Percentiles rank a stretch among this genome's conserved stretches.
phyloP scores from a whole-genome alignment of 2,113 vertebrate species.

The Eclectus roratus region DNA sequence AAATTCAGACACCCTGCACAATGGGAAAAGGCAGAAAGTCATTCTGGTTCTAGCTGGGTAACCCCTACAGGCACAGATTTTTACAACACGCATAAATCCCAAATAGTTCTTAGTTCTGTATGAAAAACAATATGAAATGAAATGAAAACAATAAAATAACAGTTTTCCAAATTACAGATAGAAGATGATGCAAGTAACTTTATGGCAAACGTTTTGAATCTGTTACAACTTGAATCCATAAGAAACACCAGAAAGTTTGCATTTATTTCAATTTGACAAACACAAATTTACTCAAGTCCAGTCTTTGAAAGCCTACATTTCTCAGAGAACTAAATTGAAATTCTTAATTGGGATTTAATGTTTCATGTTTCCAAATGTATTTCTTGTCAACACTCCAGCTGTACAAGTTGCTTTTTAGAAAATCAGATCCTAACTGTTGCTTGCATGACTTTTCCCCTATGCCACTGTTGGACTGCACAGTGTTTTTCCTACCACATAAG shows the following conservation, averaged over 20 bases:
- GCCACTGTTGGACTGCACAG: slow-evolving; percentile 35
- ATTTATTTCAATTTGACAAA: neutral
- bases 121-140: neutral
- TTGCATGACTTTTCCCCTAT: slow-evolving; percentile 41
- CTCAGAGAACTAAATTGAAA: neutral
- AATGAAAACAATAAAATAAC: neutral
- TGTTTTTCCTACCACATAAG: slow-evolving; percentile 68
- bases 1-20: neutral
- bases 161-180: neutral
- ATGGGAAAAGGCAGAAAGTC: neutral
- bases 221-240: neutral
- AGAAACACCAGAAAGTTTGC: neutral
- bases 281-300: neutral
- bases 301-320: neutral
- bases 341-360: neutral
- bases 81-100: neutral
- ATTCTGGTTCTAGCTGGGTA: neutral
- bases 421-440: neutral
- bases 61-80: neutral
- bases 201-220: neutral
- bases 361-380: neutral
- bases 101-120: neutral
- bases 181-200: neutral
- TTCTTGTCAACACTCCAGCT: neutral
- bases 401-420: slow-evolving; percentile 6